Conservation (phyloP, 2,888 invertebrate species). For the Agrenia bidenticulata region DNA sequence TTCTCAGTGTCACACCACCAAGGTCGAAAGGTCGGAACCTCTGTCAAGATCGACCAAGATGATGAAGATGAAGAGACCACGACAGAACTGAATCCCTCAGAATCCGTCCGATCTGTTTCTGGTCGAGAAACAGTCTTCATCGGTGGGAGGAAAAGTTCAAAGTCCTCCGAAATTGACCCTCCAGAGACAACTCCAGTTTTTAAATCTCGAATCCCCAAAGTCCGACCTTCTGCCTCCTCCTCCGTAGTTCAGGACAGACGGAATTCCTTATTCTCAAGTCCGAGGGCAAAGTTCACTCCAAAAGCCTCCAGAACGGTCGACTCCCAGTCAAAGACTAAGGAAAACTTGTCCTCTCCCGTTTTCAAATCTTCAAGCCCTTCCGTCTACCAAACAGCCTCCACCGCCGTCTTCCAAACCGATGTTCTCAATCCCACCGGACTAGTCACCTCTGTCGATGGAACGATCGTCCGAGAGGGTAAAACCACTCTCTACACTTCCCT, state of each 20-base stretch:
- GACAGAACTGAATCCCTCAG: constrained; percentile 41
- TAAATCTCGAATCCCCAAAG: constrained; percentile 29
- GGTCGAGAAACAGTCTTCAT: constrained; percentile 47
- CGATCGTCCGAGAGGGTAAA: constrained; percentile 66
- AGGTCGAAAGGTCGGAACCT: constrained; percentile 20
- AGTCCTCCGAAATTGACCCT: constrained; percentile 7
- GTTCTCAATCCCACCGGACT: constrained; percentile 62
- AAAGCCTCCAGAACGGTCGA: constrained; percentile 31
- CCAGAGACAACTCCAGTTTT: constrained; percentile 4
- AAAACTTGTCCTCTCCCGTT: constrained; percentile 12
- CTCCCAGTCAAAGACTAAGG: not conserved
- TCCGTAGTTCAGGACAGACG: constrained; percentile 30
- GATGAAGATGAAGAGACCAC: constrained; percentile 39
- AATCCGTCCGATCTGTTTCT: constrained; percentile 45
- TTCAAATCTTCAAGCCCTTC: constrained; percentile 8
- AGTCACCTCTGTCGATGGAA: constrained; percentile 71
- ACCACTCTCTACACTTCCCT: constrained; percentile 72
- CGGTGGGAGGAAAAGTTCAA: constrained; percentile 24
- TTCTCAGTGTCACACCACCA: constrained; percentile 25
- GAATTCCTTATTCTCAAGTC: constrained; percentile 43
- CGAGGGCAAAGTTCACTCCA: constrained; percentile 41
- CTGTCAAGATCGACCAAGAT: constrained; percentile 13
- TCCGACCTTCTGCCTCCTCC: constrained; percentile 23
- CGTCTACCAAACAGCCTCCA: constrained; percentile 41
- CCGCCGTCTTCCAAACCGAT: constrained; percentile 51